Evolutionary conservation across 1,140 invertebrate species (phyloP), one percentile per base, ranked within the genome.

Genomic region (Drosophila repleta): DNA sequence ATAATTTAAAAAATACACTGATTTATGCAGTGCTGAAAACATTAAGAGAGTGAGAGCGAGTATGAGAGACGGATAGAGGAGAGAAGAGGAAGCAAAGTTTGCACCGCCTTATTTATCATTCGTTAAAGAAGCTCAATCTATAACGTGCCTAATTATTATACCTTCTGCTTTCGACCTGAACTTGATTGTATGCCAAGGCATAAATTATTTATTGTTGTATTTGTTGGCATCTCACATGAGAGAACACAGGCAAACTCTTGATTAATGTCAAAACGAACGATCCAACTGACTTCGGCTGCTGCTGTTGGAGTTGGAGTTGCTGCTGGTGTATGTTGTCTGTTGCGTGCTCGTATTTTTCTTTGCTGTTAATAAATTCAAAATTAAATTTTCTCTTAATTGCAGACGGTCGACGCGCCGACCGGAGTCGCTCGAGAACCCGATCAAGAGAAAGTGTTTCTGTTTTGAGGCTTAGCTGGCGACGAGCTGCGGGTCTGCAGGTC

Each of bases 331-430:
- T 35, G 39, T 10, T 17, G 39, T 17, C 1, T 17, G 56, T 56
- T 39, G 55, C 55, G 29, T 57, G 55, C 45, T 65, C 62, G 62
- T 46, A 49, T 57, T 37, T 66, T 64, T 66, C 52, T 35, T 10
- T 77, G 61, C 65, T 57, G 49, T 85, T 87, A 82, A 87, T 87
- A 88, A 87, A 87, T 87, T 87, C 83, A 87, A 88, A 82, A 87
- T 88, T 87, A 82, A 87, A 82, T 87, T 87, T 87, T 87, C 82
- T 87, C 82, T 87, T 88, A 87, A 87, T 87, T 87, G 82, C 82
- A 70, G 69, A 52, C 74, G 52, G 82, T 70, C 65, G 76, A 69
- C 52, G 71, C 53, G 65, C 43, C 61, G 76, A 66, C 63, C 61
- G 37, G 53, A 65, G 43, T 45, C 43, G 18, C 39, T 65, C 71